Conservation (phyloP, 2,113 vertebrate genomes). For the Gnathochromis pfefferi region DNA sequence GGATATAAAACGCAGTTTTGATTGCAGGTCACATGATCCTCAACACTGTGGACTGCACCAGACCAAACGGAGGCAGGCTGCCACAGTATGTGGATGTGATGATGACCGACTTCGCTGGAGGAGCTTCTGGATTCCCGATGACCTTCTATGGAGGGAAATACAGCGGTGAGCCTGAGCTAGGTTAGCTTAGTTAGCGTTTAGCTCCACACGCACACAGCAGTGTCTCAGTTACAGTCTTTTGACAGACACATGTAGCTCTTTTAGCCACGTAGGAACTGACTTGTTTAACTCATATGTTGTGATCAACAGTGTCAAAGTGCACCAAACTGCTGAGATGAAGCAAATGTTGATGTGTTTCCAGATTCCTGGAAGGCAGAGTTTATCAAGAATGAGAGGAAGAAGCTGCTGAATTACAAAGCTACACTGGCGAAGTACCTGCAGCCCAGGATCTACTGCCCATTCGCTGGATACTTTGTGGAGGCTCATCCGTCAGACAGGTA, state of each 20-base stretch:
- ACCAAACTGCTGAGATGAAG: neutral
- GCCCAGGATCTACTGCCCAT: conserved; percentile 73
- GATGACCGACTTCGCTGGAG: conserved; percentile 80
- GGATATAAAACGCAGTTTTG: neutral
- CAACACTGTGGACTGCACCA: conserved; percentile 79
- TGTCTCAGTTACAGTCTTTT: accelerated
- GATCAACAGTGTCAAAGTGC: neutral
- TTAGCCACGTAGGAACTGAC: accelerated
- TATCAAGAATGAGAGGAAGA: conserved; percentile 75
- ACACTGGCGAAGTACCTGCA: conserved; percentile 68
- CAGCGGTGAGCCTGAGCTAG: conserved; percentile 56
- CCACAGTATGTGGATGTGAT: conserved; percentile 70
- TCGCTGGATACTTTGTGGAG: conserved; percentile 79
- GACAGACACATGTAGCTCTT: neutral
- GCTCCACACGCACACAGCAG: neutral
- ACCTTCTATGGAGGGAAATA: conserved; percentile 76
- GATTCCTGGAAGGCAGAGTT: conserved; percentile 71
- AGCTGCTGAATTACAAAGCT: conserved; percentile 77
- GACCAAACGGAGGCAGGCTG: conserved; percentile 75
- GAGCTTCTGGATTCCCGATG: conserved; percentile 80
- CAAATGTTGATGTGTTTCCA: neutral
- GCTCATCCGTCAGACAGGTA: conserved; percentile 81
- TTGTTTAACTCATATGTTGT: neutral
- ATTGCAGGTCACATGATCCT: conserved; percentile 75
- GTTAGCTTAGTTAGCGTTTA: neutral